Base-by-base conservation (phyloP, 1,140 invertebrate genomes). In the Drosophila funebris region DNA sequence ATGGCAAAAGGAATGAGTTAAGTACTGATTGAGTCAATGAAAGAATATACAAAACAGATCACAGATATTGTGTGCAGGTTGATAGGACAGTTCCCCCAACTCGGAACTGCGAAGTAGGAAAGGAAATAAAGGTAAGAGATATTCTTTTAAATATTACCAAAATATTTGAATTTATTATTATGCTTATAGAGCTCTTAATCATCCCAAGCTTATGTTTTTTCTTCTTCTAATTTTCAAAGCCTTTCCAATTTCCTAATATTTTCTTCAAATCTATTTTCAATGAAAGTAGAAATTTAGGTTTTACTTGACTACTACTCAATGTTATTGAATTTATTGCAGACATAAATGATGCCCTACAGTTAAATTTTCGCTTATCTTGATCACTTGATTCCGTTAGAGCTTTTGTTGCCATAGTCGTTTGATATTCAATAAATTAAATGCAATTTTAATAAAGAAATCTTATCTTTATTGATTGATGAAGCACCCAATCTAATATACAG, bases 21-120 rank as follows among this genome's bases (percentile, higher is more conserved):
- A 16, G 22, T 6, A n/a, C 44, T 52, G 62, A 67, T 67, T 67
- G 69, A 37, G 53, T 50, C 44, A 37, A 62, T 36, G 58, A 20
- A n/a, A 31, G 39, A 29, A 29, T 24, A 33, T 33, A 20, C n/a
- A 50, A 29, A 27, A 14, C 24, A 29, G 46, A 46, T 46, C 18
- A 46, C 5, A 50, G 4, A 31, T n/a, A n/a, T n/a, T n/a, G n/a
- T n/a, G n/a, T n/a, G n/a, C n/a, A n/a, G n/a, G n/a, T n/a, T n/a
- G n/a, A n/a, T n/a, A n/a, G n/a, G n/a, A n/a, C n/a, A n/a, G n/a
- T n/a, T n/a, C n/a, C n/a, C n/a, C n/a, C n/a, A n/a, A n/a, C n/a
- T n/a, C n/a, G n/a, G n/a, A n/a, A n/a, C n/a, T n/a, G n/a, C n/a
- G n/a, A n/a, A n/a, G n/a, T n/a, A n/a, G 6, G 11, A n/a, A 33